Conservation (phyloP, 2,888 invertebrate genomes). For the Bombyx huttoni region DNA sequence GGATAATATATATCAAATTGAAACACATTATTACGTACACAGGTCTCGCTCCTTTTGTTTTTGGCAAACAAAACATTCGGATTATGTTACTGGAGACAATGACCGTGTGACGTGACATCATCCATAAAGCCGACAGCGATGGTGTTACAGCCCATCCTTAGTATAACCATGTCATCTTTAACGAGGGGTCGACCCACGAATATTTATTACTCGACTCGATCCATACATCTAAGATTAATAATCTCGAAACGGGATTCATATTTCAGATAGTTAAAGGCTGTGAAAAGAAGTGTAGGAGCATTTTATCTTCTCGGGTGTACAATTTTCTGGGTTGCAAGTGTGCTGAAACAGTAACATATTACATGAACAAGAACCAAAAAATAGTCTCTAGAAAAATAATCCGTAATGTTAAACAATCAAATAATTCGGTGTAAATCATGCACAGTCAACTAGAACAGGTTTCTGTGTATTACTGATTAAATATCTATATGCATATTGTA, state of each 20-base stretch:
- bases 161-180: background rate
- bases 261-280: background rate
- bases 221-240: background rate
- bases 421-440: no score
- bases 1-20: background rate
- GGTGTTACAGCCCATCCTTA: background rate
- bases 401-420: no score
- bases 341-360: no score
- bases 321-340: no score
- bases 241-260: background rate
- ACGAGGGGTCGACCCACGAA: background rate
- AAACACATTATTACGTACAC: background rate
- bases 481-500: no score
- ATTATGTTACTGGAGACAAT: background rate
- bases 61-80: conserved; percentile 1
- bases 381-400: no score
- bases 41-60: background rate
- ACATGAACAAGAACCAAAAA: no score
- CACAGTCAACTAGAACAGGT: no score
- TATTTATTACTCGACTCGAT: background rate
- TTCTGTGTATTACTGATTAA: no score
- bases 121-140: conserved; percentile 1
- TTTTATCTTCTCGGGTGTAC: no score
- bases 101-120: background rate
- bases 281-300: no score